These are phyloP conservation scores for Phortica okadai DNA, from an alignment of 2,888 invertebrate genomes.

Conservation along the genomic window DNA sequence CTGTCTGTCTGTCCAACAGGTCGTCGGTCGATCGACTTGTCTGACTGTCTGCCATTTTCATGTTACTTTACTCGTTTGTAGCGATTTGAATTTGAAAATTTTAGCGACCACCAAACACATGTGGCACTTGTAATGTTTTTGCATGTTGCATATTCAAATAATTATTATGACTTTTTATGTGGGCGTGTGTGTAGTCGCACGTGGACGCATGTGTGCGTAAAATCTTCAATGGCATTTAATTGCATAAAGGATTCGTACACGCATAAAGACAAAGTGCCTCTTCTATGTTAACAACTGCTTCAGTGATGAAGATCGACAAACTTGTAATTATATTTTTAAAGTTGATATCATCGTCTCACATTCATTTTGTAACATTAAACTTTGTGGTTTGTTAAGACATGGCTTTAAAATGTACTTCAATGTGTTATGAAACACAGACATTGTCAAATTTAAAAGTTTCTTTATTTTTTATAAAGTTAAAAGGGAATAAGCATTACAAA, in stretches of 20 bases:
- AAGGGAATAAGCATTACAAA: too few relatives aligned
- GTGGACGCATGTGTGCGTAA: conserved; percentile 64
- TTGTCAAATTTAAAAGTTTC: too few relatives aligned
- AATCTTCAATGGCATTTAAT: conserved; percentile 63
- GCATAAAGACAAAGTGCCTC: background rate
- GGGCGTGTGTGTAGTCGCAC: conserved; percentile 32
- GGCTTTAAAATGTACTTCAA: background rate
- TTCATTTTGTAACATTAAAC: background rate
- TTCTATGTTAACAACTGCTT: background rate
- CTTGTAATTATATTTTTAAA: conserved; percentile 17
- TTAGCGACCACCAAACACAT: background rate
- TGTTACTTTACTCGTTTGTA: background rate
- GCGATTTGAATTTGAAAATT: conserved; percentile 2
- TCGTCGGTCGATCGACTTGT: background rate
- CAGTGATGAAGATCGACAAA: background rate
- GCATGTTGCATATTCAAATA: conserved; percentile 40
- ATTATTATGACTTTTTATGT: conserved; percentile 60
- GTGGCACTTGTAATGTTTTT: background rate
- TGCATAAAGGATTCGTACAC: conserved; percentile 56
- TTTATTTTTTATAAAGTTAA: too few relatives aligned
- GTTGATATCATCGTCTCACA: background rate
- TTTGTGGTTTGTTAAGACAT: background rate
- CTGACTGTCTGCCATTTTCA: background rate
- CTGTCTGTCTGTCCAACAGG: background rate
- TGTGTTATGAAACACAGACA: background rate